A percentile compares a stretch with the other conserved stretches of the same genome.
These are phyloP conservation scores for Yponomeuta sedellus DNA, from an alignment of 2,888 invertebrate species.

Conservation along the genomic window DNA sequence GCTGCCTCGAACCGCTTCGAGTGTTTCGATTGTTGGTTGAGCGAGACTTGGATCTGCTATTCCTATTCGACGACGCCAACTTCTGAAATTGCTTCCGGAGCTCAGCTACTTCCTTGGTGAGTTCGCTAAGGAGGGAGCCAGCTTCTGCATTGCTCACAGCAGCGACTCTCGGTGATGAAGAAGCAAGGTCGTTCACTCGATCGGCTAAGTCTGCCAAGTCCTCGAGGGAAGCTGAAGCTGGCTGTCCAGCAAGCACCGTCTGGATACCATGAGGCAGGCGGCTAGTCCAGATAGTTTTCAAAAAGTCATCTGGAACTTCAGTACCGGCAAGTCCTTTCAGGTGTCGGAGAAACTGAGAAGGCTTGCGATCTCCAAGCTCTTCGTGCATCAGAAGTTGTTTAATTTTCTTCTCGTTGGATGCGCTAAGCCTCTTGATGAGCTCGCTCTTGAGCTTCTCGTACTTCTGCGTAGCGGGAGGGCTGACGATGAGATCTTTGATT, in stretches of 20 bases:
- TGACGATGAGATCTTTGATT: too few species aligned
- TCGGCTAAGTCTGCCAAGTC: neutral
- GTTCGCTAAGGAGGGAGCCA: neutral
- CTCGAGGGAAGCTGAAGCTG: neutral
- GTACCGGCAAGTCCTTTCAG: slow-evolving; percentile 14
- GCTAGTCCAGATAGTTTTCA: slow-evolving; percentile 15
- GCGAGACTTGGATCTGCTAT: neutral
- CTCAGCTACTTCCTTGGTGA: neutral
- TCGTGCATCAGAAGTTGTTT: slow-evolving; percentile 6
- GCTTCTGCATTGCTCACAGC: neutral
- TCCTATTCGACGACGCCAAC: neutral
- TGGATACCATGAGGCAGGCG: slow-evolving; percentile 1
- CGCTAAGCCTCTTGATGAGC: slow-evolving; percentile 16
- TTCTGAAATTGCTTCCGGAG: neutral
- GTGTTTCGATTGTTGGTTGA: neutral
- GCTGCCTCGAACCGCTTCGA: neutral
- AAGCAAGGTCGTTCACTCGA: neutral
- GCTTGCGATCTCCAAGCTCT: slow-evolving; percentile 14
- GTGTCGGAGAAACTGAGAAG: slow-evolving; percentile 17
- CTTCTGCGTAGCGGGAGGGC: too few species aligned
- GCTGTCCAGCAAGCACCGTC: neutral
- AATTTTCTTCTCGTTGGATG: slow-evolving; percentile 14
- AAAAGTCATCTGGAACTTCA: slow-evolving; percentile 5
- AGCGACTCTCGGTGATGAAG: neutral
- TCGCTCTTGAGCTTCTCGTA: slow-evolving; percentile 7